These are phyloP conservation scores for Pedetes capensis DNA, from an alignment of 2,113 vertebrate species.

Conservation along the genomic window DNA sequence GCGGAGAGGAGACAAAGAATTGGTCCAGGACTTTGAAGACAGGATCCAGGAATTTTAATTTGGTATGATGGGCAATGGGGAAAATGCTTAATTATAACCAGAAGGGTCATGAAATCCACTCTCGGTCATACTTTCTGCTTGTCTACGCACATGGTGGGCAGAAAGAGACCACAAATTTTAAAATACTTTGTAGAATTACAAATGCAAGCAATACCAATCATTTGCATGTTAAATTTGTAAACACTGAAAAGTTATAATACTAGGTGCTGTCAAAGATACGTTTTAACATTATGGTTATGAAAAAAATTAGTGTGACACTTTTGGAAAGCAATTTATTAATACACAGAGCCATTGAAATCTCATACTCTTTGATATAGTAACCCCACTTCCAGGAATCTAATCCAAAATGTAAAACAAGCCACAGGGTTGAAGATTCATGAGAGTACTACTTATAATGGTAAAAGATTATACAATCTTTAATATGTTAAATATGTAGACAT, in stretches of 20 bases:
- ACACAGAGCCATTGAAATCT: not conserved
- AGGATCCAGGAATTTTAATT: slow-evolving; percentile 50
- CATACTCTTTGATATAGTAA: slow-evolving; percentile 35
- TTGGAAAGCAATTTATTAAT: slow-evolving; percentile 48
- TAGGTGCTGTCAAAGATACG: not conserved
- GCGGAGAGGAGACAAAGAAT: not conserved
- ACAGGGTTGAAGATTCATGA: slow-evolving; percentile 17
- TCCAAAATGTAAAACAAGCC: slow-evolving; percentile 55
- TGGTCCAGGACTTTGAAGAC: slow-evolving; percentile 39
- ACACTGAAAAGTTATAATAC: slow-evolving; percentile 26
- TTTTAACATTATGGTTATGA: not conserved
- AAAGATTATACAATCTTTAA: slow-evolving; percentile 38
- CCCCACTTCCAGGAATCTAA: not conserved
- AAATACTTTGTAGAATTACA: slow-evolving; percentile 48
- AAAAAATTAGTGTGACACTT: slow-evolving; percentile 32
- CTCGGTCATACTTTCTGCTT: slow-evolving; percentile 46
- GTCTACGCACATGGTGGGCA: slow-evolving; percentile 7
- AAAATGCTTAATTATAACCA: slow-evolving; percentile 55
- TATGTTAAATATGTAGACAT: slow-evolving; percentile 40
- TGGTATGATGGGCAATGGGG: slow-evolving; percentile 33
- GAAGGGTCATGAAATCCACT: slow-evolving; percentile 43
- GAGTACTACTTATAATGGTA: not conserved
- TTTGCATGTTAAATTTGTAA: slow-evolving; percentile 36
- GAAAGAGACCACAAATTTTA: slow-evolving; percentile 32
- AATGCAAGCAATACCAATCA: slow-evolving; percentile 32